phyloP scores from a whole-genome alignment of 2,113 vertebrate genomes.

The Tetrax tetrax region DNA sequence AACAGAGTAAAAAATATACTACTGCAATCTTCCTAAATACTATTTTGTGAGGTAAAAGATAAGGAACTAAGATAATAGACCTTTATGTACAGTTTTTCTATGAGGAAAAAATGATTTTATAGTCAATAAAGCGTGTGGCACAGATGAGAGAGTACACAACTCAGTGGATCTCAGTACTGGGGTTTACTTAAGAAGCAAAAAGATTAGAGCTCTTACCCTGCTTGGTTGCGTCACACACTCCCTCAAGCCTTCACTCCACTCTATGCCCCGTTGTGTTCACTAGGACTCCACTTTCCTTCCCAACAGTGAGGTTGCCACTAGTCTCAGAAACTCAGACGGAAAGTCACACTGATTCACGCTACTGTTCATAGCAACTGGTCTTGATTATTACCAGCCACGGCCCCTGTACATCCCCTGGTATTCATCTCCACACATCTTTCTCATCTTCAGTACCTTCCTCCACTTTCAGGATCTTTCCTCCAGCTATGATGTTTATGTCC shows the following conservation, averaged over 20 bases:
- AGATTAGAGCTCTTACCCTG: neutral
- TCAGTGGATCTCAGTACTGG: neutral
- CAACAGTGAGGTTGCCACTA: neutral
- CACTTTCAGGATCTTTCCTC: neutral
- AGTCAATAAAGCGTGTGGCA: neutral
- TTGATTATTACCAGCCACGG: accelerated
- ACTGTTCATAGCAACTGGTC: neutral
- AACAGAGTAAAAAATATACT: neutral
- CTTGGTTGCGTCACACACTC: neutral
- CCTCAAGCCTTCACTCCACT: neutral
- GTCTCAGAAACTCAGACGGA: neutral
- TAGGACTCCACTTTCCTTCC: neutral
- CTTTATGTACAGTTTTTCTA: neutral
- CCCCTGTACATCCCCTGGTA: neutral
- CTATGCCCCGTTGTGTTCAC: neutral
- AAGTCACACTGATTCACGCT: neutral
- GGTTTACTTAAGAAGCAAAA: accelerated
- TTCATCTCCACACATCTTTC: neutral
- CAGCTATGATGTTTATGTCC: neutral
- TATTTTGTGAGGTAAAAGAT: conserved; percentile 1
- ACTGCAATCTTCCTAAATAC: neutral
- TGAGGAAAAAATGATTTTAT: neutral
- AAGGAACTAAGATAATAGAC: neutral
- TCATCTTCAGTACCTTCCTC: neutral
- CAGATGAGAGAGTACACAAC: neutral